Base-by-base conservation (phyloP, 2,797 vertebrate species). In the Chromis chromis region DNA sequence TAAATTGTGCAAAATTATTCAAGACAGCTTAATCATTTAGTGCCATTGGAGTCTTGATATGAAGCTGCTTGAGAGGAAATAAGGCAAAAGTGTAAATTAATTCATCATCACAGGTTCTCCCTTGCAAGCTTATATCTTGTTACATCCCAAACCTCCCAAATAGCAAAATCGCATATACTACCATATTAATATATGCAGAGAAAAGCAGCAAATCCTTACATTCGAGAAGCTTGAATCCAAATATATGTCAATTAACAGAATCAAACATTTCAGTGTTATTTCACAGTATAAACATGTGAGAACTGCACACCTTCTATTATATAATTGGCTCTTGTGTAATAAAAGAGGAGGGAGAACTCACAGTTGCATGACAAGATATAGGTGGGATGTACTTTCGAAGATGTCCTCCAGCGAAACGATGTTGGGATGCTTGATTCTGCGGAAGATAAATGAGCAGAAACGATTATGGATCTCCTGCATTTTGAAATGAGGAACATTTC, bases 341-440 rank as follows among this genome's bases (percentile, higher is more conserved):
- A 65, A 56, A 48, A 50, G 39, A 56, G 3, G 14, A 71, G 58
- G 61, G 16, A 13, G 4, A 57, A 96, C 98, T 98, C 89, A 99
- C 98, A 99, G 95, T 90, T 99, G 97, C 98, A 99, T 99, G 91
- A 99, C 96, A 70, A 99, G 96, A 90, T 99, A 99, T 67, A 99
- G 95, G 84, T 99, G 98, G 60, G 96, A 96, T 71, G 95, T 89
- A 52, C 96, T 98, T 92, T 99, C 98, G 5, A 98, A 99, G 91
- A 99, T 99, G 89, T 99, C 98, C 86, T 99, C 97, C 94, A 99
- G 92, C 1, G 97, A 95, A 78, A 99, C 97, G 0, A 99, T 99
- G 85, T 99, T 99, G 74, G 96, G 93, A 73, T 99, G 98, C 85
- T 99, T 96, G 93, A 99, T 98, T 94, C 98, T 99, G 78, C 57